Conservation (phyloP, 2,797 vertebrate genomes). For the Squalus acanthias region DNA sequence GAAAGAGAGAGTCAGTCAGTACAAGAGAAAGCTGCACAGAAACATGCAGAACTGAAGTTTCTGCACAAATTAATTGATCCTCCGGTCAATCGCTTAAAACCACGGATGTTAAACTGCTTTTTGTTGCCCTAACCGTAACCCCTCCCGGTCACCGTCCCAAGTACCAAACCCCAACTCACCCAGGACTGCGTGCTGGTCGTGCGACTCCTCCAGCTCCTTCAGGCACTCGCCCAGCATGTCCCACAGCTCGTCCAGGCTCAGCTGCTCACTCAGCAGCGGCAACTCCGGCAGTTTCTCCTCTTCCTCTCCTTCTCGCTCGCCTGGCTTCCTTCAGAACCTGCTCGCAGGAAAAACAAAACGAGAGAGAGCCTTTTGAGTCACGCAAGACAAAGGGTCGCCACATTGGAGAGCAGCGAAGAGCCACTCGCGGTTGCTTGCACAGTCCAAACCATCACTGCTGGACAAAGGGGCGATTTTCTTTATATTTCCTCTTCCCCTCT, state of each 20-base stretch:
- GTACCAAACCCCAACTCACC: constrained; percentile 54
- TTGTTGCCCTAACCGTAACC: not conserved
- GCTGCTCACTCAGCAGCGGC: constrained; percentile 87
- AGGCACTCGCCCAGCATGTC: constrained; percentile 94
- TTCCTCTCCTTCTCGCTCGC: constrained; percentile 59
- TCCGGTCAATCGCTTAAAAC: not conserved
- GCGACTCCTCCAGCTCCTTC: constrained; percentile 91
- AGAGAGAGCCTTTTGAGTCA: not conserved
- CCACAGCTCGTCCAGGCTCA: constrained; percentile 87
- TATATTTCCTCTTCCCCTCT: no score
- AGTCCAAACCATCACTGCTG: no score
- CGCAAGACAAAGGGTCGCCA: not conserved
- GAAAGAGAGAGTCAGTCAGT: not conserved
- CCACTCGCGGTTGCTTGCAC: not conserved
- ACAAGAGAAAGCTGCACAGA: not conserved
- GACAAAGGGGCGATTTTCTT: no score
- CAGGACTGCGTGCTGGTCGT: constrained; percentile 90
- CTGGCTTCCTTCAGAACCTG: constrained; percentile 50
- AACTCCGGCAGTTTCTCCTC: constrained; percentile 84
- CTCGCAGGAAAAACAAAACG: not conserved
- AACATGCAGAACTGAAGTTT: not conserved
- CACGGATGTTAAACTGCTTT: no score
- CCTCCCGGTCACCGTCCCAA: not conserved
- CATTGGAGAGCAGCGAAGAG: not conserved
- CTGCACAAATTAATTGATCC: not conserved